phyloP scores from a whole-genome alignment of 2,113 vertebrate genomes.

The Urocitellus parryii region DNA sequence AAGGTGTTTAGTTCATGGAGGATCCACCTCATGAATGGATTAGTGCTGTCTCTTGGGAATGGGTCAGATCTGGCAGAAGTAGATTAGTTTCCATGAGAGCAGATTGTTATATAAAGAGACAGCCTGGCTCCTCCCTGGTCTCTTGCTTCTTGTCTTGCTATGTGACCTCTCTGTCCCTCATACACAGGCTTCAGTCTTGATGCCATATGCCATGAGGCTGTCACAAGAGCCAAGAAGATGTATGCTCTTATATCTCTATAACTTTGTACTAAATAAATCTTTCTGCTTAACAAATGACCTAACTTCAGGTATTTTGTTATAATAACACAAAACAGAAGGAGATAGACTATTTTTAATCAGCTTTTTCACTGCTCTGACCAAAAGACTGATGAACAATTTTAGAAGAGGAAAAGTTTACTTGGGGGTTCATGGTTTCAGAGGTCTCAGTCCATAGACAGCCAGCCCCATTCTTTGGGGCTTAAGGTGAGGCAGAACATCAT shows the following conservation, averaged over 20 bases:
- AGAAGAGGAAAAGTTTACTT: no score
- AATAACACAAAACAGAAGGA: background rate
- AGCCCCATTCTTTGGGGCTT: no score
- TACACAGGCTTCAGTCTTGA: background rate
- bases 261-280: background rate
- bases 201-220: background rate
- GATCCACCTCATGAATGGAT: background rate
- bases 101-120: background rate
- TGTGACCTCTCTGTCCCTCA: background rate
- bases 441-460: no score
- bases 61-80: background rate
- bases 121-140: no score
- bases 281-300: background rate
- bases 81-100: background rate
- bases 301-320: background rate
- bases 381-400: no score
- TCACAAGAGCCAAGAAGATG: background rate
- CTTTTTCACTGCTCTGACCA: no score
- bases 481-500: no score
- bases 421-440: no score
- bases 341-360: no score
- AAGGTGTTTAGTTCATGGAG: background rate
- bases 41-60: background rate
- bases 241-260: background rate
- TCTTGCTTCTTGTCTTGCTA: background rate